These are phyloP conservation scores for Triplophysa yarkandensis DNA, from an alignment of 2,797 vertebrate species.

Conservation along the genomic window DNA sequence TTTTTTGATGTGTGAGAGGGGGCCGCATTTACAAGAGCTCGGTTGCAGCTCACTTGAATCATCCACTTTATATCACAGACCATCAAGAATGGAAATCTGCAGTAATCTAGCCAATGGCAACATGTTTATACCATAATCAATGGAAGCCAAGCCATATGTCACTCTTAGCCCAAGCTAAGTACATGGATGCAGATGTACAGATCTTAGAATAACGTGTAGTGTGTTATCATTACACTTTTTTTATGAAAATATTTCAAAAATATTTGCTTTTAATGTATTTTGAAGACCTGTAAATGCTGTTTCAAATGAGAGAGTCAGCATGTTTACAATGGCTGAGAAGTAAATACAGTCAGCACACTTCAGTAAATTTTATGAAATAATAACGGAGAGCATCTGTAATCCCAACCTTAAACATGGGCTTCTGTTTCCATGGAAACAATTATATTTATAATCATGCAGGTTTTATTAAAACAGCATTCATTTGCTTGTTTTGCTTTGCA, in stretches of 20 bases:
- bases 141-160: conserved; percentile 14
- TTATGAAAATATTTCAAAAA: too few relatives aligned
- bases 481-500: too few relatives aligned
- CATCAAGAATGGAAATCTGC: conserved; percentile 63
- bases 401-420: conserved; percentile 9
- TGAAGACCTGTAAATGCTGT: neutral
- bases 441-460: too few relatives aligned
- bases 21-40: conserved; percentile 59
- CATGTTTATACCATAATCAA: conserved; percentile 60
- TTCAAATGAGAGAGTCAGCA: neutral
- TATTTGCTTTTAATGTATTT: neutral
- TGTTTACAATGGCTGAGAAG: conserved; percentile 6
- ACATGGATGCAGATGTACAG: neutral
- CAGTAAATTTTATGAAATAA: conserved; percentile 2
- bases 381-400: conserved; percentile 1
- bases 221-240: too few relatives aligned
- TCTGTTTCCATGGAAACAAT: conserved; percentile 25
- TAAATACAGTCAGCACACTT: neutral
- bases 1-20: neutral
- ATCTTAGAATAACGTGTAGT: neutral
- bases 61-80: conserved; percentile 63
- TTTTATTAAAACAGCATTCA: too few relatives aligned
- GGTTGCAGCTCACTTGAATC: conserved; percentile 73
- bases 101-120: conserved; percentile 62
- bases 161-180: neutral